Percentiles rank a stretch among this genome's conserved stretches.
Evolutionary conservation across 2,888 invertebrate species (phyloP).

Genomic region (Saturnia japonica): DNA sequence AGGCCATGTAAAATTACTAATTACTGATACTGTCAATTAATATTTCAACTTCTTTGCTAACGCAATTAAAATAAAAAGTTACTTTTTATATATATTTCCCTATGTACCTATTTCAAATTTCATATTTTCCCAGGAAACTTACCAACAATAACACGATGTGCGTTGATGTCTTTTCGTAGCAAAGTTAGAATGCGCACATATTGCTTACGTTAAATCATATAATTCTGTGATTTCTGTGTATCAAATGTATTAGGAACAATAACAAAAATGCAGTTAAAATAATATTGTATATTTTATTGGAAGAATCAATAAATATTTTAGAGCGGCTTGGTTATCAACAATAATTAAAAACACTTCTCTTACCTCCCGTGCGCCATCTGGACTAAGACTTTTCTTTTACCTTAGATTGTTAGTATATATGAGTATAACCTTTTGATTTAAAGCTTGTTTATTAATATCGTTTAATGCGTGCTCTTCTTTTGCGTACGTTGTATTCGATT

Average conservation of each 20-base stretch:
- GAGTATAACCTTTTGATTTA: not conserved
- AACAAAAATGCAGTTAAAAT: not conserved
- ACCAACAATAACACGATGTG: conserved; percentile 19
- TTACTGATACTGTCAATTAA: not conserved
- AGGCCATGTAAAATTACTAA: not conserved
- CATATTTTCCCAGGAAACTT: not conserved
- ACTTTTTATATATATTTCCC: not conserved
- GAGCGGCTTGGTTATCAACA: not conserved
- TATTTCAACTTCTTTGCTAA: not conserved
- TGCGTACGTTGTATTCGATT: too few relatives aligned
- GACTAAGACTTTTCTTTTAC: not conserved
- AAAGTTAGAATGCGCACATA: conserved; percentile 28
- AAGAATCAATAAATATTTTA: not conserved
- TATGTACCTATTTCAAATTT: not conserved
- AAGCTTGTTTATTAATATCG: not conserved
- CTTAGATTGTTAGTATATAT: not conserved
- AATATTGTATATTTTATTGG: not conserved
- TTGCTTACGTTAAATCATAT: conserved; percentile 20
- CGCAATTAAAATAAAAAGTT: not conserved
- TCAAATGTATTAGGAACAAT: not conserved
- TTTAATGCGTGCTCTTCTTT: not conserved
- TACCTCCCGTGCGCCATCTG: not conserved
- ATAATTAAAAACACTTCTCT: not conserved
- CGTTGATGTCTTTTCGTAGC: conserved; percentile 40
- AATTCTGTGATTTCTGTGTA: not conserved